Evolutionary conservation across 2,888 invertebrate species (phyloP), one percentile per base, ranked within the genome.

Genomic region (Chymomyza caudatula): DNA sequence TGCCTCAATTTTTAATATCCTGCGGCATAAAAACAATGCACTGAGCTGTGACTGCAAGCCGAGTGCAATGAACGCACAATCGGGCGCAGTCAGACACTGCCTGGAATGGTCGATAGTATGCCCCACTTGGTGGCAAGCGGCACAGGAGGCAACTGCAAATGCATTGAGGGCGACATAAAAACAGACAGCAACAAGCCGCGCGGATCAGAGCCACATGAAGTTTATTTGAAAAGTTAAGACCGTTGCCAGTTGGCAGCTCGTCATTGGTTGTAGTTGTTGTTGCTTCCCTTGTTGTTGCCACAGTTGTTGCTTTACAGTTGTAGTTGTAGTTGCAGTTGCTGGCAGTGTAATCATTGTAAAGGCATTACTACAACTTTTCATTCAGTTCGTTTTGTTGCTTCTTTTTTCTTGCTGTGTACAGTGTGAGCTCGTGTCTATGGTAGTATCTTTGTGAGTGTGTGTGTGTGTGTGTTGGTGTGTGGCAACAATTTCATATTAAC

Each of bases 61-160:
- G 86, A 67, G 84, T 84, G 86, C 84, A 81, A 86, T 76, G 84
- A 81, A 85, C 83, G 86, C 78, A 73, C 76, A 80, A 74, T 74
- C 78, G 71, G 77, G 68, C 73, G 71, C 71, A 68, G 29, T 19
- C 63, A 37, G 49, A n/a, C n/a, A n/a, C n/a, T 51, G 56, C 37
- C 54, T 37, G 20, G 20, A 66, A 11, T 15, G 37, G n/a, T 20
- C 8, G 47, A 44, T 17, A 29, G 61, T 4, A 8, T 54, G 17
- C 52, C 22, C 13, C 17, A 19, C 43, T 29, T 37, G 4, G 51
- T 43, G 17, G 49, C n/a, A 13, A 29, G 37, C 20, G 20, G 47
- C n/a, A n/a, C n/a, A n/a, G 43, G 22, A 44, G 17, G 59, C 4
- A 37, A 11, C 29, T 29, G 29, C 29, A 37, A 13, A 17, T 19